Percentiles rank a stretch among this genome's conserved stretches.
Evolutionary conservation across 2,888 invertebrate genomes (phyloP).

Genomic region (Tipula helvola): DNA sequence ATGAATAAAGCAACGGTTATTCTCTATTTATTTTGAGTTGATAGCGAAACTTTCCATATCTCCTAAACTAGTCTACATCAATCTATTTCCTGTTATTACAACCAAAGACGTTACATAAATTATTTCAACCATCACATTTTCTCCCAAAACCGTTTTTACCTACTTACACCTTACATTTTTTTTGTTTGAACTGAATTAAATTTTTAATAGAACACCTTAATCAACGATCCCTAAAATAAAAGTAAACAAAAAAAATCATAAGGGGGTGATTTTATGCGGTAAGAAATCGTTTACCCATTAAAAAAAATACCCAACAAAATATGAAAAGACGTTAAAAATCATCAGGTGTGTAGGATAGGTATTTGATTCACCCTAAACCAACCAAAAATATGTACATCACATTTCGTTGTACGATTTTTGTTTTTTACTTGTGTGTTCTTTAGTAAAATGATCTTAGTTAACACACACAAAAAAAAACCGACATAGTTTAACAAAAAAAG

Average conservation of each 20-base stretch:
- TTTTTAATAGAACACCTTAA: neutral
- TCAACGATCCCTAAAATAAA: neutral
- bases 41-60: neutral
- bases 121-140: neutral
- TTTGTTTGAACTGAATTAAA: neutral
- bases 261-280: neutral
- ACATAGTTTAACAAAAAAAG: neutral
- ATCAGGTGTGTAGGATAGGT: neutral
- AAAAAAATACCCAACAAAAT: neutral
- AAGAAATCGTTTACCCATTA: neutral
- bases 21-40: no score
- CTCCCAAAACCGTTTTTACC: neutral
- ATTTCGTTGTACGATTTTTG: neutral
- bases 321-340: neutral
- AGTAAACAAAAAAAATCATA: neutral
- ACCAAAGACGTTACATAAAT: neutral
- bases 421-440: neutral
- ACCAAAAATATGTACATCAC: neutral
- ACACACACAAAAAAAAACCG: no score
- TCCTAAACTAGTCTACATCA: neutral
- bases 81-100: neutral
- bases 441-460: neutral
- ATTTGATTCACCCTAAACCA: neutral
- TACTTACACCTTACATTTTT: neutral
- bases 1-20: no score